Base-by-base conservation (phyloP, 2,797 vertebrate species). In the Lepilemur ruficaudatus region DNA sequence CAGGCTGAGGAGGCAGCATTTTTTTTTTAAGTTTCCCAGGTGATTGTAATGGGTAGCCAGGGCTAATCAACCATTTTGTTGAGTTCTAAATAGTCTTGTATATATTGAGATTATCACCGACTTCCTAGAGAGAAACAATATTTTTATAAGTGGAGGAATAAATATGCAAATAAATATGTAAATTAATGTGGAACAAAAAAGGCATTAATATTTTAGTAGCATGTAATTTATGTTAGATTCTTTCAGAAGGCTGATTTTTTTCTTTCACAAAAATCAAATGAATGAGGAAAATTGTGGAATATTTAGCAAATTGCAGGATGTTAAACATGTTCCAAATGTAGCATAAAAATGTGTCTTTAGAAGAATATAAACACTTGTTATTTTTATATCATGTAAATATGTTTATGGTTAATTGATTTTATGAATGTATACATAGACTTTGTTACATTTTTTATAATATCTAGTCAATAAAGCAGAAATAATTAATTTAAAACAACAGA, bases 281-380 rank as follows among this genome's bases (percentile, higher is more conserved):
- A 23, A 72, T n/a, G 25, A 89, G 20, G 23, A 72, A 85, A 89
- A 91, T 38, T 88, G 28, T 94, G 14, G 22, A 65, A 72, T 72
- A 46, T 38, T 81, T 89, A 86, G 28, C 18, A 94, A 87, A 46
- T 79, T 92, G 61, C n/a, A 83, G 63, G 25, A 69, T 48, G 10
- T 94, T 93, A 91, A 63, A 70, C 81, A 57, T 84, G 35, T 87
- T 87, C 35, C 52, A 91, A 90, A 91, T 4, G 0, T 50, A 89
- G 10, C 84, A 89, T 78, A 87, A 88, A 32, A 32, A 91, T 79
- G 6, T 79, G 12, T n/a, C 88, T 50, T 82, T 95, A 81, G 87
- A 91, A 97, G 55, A 35, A 76, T 79, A 67, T 93, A 89, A 95
- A 70, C 5, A 59, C 23, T 90, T 52, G 28, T 92, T 97, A 59